Base-by-base conservation (phyloP, 2,888 invertebrate species). In the Halictus ligatus region DNA sequence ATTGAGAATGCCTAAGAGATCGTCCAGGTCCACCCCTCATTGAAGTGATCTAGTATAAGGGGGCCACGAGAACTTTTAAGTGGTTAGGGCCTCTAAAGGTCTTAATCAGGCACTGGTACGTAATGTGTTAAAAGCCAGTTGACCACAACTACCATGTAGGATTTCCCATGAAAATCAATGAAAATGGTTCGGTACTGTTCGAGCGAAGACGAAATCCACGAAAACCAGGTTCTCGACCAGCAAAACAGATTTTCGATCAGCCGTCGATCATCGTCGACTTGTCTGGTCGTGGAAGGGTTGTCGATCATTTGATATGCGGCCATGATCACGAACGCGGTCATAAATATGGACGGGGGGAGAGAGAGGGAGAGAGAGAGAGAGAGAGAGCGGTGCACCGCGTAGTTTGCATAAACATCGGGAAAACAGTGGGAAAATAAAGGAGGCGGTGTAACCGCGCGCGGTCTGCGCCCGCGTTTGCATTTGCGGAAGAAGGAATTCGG, bases 381-480 rank as follows among this genome's bases (percentile, higher is more conserved):
- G 21, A 69, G n/a, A 58, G 1, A 12, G n/a, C 7, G 8, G 50
- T 40, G 18, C 67, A 15, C 35, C 29, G 35, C 50, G 69, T 48
- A 40, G 25, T 74, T 13, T 43, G 71, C 35, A 40, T 60, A 58
- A 83, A 78, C 77, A 64, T 46, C 29, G 29, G 10, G 54, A 54
- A 46, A 60, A 78, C 35, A 18, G 71, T 29, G 40, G 50, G 5
- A 43, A 78, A 75, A 75, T 29, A 76, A 64, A 72, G 69, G 43
- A 18, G 43, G 4, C 29, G 43, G 46, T 18, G 25, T 10, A 4
- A 54, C 18, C n/a, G 46, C n/a, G 46, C n/a, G 25, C n/a, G 60
- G 25, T 35, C 73, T 25, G 73, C 74, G 74, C n/a, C 64, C 29
- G 54, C 72, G 78, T 83, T 84, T 72, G 48, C 71, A 75, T 78